Evolutionary conservation across 53 echinoderm and acorn worm species (phyloP).

Genomic region (Henricia sp.): DNA sequence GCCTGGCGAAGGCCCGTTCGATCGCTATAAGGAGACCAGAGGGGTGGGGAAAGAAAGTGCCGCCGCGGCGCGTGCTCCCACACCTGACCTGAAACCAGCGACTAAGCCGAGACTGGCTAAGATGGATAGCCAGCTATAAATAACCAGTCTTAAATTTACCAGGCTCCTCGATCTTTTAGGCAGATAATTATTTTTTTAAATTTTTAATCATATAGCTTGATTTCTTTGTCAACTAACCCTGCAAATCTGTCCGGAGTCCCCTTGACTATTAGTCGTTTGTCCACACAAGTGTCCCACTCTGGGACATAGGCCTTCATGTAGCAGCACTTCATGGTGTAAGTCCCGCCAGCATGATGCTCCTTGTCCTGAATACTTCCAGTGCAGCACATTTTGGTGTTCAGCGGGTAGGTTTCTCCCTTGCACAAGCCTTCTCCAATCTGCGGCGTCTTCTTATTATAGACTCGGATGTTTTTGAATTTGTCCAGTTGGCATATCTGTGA

Average conservation of each 20-base stretch:
- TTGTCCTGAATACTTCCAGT: not conserved
- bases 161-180: not conserved
- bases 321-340: not conserved
- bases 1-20: not conserved
- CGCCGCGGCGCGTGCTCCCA: not conserved
- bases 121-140: not conserved
- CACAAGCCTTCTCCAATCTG: not conserved
- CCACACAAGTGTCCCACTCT: not conserved
- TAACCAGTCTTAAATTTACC: not conserved
- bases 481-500: not conserved
- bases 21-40: too few relatives aligned
- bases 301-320: conserved; percentile 21
- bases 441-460: not conserved
- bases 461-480: not conserved
- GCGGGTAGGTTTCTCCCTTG: not conserved
- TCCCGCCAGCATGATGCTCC: not conserved
- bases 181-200: not conserved
- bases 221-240: conserved; percentile 28
- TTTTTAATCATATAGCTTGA: too few relatives aligned
- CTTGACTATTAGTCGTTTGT: not conserved
- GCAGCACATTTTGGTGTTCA: conserved; percentile 26
- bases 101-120: too few relatives aligned
- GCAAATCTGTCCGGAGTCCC: conserved; percentile 16
- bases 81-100: too few relatives aligned
- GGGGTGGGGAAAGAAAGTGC: not conserved